Base-by-base conservation (phyloP, 2,113 vertebrate species). In the Halichoerus grypus region DNA sequence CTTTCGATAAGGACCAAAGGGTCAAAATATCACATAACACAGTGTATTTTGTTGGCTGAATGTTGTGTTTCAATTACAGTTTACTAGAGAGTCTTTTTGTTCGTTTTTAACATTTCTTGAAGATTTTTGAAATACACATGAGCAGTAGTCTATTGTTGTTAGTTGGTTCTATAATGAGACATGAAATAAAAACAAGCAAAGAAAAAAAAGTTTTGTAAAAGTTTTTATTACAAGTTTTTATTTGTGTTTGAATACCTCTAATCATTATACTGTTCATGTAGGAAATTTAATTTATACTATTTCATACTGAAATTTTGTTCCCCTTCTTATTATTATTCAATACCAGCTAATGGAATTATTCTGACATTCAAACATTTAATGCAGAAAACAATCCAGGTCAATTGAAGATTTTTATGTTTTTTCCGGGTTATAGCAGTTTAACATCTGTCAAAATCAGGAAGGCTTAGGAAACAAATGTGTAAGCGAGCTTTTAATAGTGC, bases 391-490 rank as follows among this genome's bases (percentile, higher is more conserved):
- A 87, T 90, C 33, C 33, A 84, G 63, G 86, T 95, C 88, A 94
- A 55, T 14, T 84, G 39, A 81, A 97, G 87, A 80, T 53, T 87
- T 94, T 86, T 82, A 63, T 11, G 57, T 90, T 26, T 94, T 80
- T n/a, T 12, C 72, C 81, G 26, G 24, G 15, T 65, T 96, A 83
- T 22, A 74, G 55, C 5, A 33, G 2, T 88, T 95, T 93, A 97
- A 83, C 55, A 95, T 96, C 94, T 97, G 87, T 94, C 59, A 97
- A 59, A 92, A 96, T 80, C 89, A 95, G 26, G 11, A 72, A 93
- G 67, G 57, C 42, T 93, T 95, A 51, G 59, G 57, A 93, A 95
- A 96, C n/a, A 97, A 97, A 95, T 95, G 63, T 28, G 26, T 77
- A 94, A 95, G 53, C 24, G 3, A 90, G 49, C 93, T 88, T 49